Base-by-base conservation (phyloP, 2,113 vertebrate genomes). In the Polypterus senegalus region DNA sequence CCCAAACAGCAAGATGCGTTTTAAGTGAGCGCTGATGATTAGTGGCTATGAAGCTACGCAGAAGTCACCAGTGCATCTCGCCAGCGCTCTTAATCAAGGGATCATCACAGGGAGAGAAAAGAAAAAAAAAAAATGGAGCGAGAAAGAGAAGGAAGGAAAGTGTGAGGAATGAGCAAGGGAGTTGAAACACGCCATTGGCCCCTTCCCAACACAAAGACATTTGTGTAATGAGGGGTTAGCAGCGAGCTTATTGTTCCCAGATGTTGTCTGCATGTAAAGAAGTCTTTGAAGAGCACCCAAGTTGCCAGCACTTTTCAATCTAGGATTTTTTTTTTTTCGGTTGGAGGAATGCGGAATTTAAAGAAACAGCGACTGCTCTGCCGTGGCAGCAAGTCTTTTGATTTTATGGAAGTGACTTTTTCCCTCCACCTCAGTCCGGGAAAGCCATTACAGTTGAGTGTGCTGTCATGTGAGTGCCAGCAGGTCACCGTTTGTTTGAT, bases 161-260 rank as follows among this genome's bases (percentile, higher is more conserved):
- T 77, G 78, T 27, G 27, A 27, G 27, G 27, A 27, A 27, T 27
- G 27, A 27, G 27, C 27, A 27, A 27, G 27, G 27, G 27, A 27
- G 27, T 77, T 71, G 77, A 77, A 82, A 86, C 83, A 81, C 82
- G 79, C 78, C 72, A 4, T 73, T 86, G 85, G 83, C 82, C 71
- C 74, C 77, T 66, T 77, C 83, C 84, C 81, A 84, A 80, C 83
- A 79, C 82, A 75, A 78, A 70, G 81, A 81, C 83, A 80, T 81
- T 81, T 70, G 77, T 81, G 79, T 88, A 85, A 88, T 85, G 85
- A 84, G 77, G 78, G 84, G 83, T 82, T 86, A 81, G 83, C 73
- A 69, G 79, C 74, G 66, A 54, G 73, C 69, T 84, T 86, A 88
- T 87, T 85, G 83, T 81, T 88, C 82, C 84, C 85, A 88, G 80